Conservation (phyloP, 2,113 vertebrate genomes). For the Typhlomys cinereus region DNA sequence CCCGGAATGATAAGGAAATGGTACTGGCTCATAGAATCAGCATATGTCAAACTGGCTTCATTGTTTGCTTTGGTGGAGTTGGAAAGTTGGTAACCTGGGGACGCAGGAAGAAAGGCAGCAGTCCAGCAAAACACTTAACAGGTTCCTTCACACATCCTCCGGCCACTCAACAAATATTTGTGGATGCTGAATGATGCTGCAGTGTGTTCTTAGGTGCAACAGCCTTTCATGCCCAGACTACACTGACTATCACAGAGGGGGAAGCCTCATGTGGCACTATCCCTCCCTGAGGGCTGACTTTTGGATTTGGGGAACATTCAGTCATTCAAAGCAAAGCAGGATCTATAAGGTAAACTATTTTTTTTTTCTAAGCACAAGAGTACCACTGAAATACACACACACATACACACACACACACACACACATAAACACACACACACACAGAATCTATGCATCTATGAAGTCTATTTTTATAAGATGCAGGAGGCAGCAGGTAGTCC, state of each 20-base stretch:
- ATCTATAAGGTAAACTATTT: not conserved
- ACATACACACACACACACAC: not conserved
- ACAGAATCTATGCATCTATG: not conserved
- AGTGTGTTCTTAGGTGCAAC: not conserved
- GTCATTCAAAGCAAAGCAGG: not conserved
- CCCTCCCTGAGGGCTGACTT: not conserved
- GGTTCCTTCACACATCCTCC: not conserved
- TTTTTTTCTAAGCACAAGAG: not conserved
- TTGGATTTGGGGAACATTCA: not conserved
- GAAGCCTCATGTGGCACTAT: too few relatives aligned
- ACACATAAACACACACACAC: not conserved
- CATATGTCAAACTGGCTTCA: not conserved
- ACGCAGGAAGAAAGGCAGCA: not conserved
- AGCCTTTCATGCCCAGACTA: not conserved
- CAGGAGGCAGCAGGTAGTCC: not conserved
- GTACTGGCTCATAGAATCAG: not conserved
- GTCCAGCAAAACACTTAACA: not conserved
- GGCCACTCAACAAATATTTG: not conserved
- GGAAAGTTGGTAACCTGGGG: not conserved
- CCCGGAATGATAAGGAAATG: not conserved
- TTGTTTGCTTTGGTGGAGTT: not conserved
- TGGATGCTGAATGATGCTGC: not conserved
- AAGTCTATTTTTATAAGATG: not conserved
- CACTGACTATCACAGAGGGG: too few relatives aligned
- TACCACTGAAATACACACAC: not conserved